Percentiles rank a stretch among this genome's conserved stretches.
phyloP scores from a whole-genome alignment of 2,113 vertebrate species.

The Sinocyclocheilus maitianheensis region DNA sequence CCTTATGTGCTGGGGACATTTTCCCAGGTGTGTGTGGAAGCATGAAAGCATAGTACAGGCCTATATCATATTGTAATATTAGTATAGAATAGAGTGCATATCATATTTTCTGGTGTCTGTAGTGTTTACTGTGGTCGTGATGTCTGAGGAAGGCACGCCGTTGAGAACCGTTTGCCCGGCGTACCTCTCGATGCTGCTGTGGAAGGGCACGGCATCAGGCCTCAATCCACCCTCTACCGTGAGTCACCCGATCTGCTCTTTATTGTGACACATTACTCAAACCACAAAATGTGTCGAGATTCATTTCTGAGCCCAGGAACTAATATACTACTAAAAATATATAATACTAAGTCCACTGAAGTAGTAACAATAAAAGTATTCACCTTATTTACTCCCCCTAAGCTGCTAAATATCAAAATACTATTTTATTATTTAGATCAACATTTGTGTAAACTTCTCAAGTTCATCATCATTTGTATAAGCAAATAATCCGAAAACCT shows the following conservation, averaged over 20 bases:
- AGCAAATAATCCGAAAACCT: too few relatives aligned
- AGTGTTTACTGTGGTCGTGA: conserved; percentile 88
- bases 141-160: conserved; percentile 84
- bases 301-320: background rate
- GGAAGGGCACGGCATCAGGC: conserved; percentile 68
- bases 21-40: conserved; percentile 82
- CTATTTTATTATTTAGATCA: too few relatives aligned
- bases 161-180: conserved; percentile 82
- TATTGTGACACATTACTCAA: background rate
- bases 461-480: too few relatives aligned
- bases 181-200: conserved; percentile 83
- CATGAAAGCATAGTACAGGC: background rate
- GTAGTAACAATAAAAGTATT: too few relatives aligned
- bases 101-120: background rate
- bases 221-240: conserved; percentile 57
- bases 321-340: too few relatives aligned
- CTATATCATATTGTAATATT: background rate
- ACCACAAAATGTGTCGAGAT: background rate
- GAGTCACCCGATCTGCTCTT: conserved; percentile 31
- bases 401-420: too few relatives aligned
- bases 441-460: too few relatives aligned
- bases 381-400: too few relatives aligned
- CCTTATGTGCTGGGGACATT: conserved; percentile 78
- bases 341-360: too few relatives aligned
- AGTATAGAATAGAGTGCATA: background rate